Conservation (phyloP, 2,888 invertebrate genomes). For the Myopa tessellatipennis region DNA sequence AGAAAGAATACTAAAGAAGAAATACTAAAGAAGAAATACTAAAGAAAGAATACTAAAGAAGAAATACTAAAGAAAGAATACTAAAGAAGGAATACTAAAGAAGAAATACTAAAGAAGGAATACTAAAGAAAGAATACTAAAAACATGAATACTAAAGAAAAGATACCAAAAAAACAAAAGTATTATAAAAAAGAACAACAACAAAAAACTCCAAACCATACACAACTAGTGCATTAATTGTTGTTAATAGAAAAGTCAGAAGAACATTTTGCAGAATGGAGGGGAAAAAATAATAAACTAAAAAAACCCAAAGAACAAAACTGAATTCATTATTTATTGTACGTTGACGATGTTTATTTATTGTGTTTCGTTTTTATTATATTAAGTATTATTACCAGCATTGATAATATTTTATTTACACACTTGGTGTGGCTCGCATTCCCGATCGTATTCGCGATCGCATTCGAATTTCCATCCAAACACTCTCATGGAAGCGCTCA, state of each 20-base stretch:
- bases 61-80: neutral
- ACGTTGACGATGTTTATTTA: neutral
- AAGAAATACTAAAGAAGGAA: slow-evolving; percentile 1
- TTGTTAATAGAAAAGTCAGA: neutral
- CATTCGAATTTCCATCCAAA: slow-evolving; percentile 29
- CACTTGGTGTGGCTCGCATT: slow-evolving; percentile 36
- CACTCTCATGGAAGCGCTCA: slow-evolving; percentile 1
- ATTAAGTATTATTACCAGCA: no score
- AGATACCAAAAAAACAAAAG: no score
- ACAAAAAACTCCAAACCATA: neutral
- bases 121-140: neutral
- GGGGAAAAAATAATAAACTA: no score
- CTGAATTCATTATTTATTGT: no score
- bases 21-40: neutral
- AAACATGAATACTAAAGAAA: no score
- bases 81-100: no score
- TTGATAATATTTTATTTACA: slow-evolving; percentile 35
- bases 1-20: no score
- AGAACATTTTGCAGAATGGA: neutral
- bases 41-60: neutral
- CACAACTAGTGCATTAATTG: neutral
- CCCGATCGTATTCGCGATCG: neutral
- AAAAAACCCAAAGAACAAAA: no score
- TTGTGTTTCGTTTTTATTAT: neutral
- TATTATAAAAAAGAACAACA: neutral